phyloP scores from a whole-genome alignment of 2,113 vertebrate species.

The Prinia subflava region DNA sequence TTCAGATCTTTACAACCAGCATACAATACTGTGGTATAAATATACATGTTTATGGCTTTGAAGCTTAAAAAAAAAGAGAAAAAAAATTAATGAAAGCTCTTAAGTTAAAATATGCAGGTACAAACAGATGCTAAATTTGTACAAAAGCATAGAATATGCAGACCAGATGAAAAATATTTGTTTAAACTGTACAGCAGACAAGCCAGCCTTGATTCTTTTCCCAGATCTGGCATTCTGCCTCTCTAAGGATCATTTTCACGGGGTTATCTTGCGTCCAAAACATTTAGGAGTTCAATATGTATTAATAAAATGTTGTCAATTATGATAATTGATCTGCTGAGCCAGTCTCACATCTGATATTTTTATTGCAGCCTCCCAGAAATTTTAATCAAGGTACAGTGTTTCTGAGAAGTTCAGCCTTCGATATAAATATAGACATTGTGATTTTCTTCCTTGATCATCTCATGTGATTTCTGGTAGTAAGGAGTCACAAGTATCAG shows the following conservation, averaged over 20 bases:
- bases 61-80: constrained; percentile 21
- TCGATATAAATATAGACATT: constrained; percentile 81
- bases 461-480: constrained; percentile 89
- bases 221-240: constrained; percentile 64
- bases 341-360: constrained; percentile 65
- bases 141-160: constrained; percentile 52
- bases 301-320: constrained; percentile 73
- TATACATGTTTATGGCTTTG: constrained; percentile 64
- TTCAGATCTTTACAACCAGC: constrained; percentile 61
- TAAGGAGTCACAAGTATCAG: constrained; percentile 85
- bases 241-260: constrained; percentile 63
- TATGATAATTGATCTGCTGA: constrained; percentile 80
- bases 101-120: constrained; percentile 68
- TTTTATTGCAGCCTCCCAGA: constrained; percentile 77
- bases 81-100: constrained; percentile 38
- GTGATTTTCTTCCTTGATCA: constrained; percentile 80
- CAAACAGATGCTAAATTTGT: constrained; percentile 70
- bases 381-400: constrained; percentile 83
- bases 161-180: constrained; percentile 67
- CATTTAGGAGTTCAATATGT: constrained; percentile 76
- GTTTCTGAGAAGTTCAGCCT: constrained; percentile 86
- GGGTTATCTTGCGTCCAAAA: constrained; percentile 62
- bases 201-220: constrained; percentile 63
- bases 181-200: constrained; percentile 59
- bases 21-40: constrained; percentile 55